Base-by-base conservation (phyloP, 2,113 vertebrate genomes). In the Mugil cephalus region DNA sequence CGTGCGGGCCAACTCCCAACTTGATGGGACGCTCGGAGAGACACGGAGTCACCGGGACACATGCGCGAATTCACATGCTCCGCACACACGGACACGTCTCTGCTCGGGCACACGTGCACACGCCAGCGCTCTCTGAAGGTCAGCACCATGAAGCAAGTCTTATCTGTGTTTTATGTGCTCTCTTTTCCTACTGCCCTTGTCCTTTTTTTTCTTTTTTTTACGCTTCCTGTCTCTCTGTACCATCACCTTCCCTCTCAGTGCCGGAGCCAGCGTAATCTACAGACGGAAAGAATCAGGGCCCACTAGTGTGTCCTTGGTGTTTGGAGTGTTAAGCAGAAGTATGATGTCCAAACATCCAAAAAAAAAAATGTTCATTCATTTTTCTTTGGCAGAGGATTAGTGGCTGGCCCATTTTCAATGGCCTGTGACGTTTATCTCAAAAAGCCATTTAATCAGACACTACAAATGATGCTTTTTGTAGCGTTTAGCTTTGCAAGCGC, bases 161-260 rank as follows among this genome's bases (percentile, higher is more conserved):
- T 93, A 91, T 91, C 89, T 72, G 50, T 73, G 69, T 83, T 87
- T 85, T 69, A 80, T 90, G 75, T 82, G 73, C 82, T 74, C 48
- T 21, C 59, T 77, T 84, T 80, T 74, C 74, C 75, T 62, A 46
- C 69, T 81, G 79, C 84, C 84, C 83, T 87, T 85, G 79, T 88
- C 61, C 24, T 5, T 5, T 5, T 30, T 30, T 5, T 30, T 30
- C 3, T 30, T 69, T 81, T 85, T 88, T 87, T 90, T 63, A 80
- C 86, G 73, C 86, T 77, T 85, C 69, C 80, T 83, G 85, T 77
- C 63, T 34, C 59, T 70, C 55, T 86, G 84, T 80, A 46, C 61
- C 79, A 74, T 64, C 82, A 62, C 66, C 83, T 69, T 36, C 66
- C 42, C 69, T 53, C 80, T 79, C 54, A 40, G 40, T 1, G 61